Evolutionary conservation across 2,888 invertebrate species (phyloP).

Genomic region (Stenichneumon culpator): DNA sequence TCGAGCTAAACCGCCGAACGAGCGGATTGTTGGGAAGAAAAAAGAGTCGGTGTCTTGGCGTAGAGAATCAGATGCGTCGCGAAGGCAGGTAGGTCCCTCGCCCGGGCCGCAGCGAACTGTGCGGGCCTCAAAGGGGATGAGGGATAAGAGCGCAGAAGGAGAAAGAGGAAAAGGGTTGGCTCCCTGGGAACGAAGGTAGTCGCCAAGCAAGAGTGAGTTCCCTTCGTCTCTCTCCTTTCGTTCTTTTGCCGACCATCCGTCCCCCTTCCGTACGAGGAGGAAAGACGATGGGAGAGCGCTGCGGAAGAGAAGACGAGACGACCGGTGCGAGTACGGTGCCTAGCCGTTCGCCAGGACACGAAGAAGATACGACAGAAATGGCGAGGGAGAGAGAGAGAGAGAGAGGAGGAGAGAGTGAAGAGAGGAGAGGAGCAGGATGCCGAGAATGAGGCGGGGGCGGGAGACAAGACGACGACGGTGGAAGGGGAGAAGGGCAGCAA

Average conservation of each 20-base stretch:
- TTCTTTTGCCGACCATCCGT: conserved; percentile 16
- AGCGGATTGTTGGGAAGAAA: conserved; percentile 36
- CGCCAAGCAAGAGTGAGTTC: conserved; percentile 62
- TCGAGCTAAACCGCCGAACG: conserved; percentile 36
- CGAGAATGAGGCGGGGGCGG: conserved; percentile 39
- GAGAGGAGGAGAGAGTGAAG: conserved; percentile 50
- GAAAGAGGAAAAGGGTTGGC: conserved; percentile 73
- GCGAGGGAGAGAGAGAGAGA: conserved; percentile 21
- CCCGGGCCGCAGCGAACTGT: conserved; percentile 62
- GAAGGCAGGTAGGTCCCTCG: conserved; percentile 61
- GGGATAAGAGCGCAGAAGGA: conserved; percentile 67
- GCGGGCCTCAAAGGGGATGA: conserved; percentile 55
- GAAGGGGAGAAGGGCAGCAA: conserved; percentile 78
- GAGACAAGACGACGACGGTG: conserved; percentile 49
- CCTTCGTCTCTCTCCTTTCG: conserved; percentile 42
- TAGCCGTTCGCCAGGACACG: conserved; percentile 34
- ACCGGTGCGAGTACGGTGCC: conserved; percentile 46
- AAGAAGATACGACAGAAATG: conserved; percentile 43
- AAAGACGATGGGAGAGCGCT: conserved; percentile 49
- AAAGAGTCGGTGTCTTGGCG: conserved; percentile 25
- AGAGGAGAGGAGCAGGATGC: conserved; percentile 41
- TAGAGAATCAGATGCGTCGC: conserved; percentile 66
- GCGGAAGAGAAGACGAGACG: conserved; percentile 47
- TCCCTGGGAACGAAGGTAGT: conserved; percentile 76
- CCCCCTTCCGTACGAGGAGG: conserved; percentile 10